Evolutionary conservation across 2,888 invertebrate species (phyloP), one percentile per base, ranked within the genome.

Genomic region (Strigamia crassipes): DNA sequence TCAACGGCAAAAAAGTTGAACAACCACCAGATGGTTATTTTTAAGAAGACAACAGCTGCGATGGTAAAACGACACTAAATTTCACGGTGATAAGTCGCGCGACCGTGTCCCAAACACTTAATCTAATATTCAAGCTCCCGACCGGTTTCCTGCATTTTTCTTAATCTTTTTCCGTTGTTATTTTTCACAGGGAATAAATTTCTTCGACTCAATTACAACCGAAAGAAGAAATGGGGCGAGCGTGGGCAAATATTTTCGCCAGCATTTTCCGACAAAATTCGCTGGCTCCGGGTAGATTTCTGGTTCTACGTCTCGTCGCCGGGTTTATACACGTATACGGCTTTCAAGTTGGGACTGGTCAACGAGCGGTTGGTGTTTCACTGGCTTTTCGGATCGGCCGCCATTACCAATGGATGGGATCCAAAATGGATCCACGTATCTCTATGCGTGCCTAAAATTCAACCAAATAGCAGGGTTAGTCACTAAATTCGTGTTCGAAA

Each of bases 21-120:
- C n/a, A 51, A n/a, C 51, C n/a, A 13, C 61, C 61, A 61, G 61
- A 61, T 61, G 61, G 61, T 61, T 61, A 61, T 61, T 61, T 61
- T 61, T 61, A 61, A 61, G 10, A 61, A n/a, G 23, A 61, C 61
- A 61, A 61, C 61, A 61, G 61, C 61, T 61, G 61, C 23, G 61
- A 61, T 61, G n/a, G 61, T 21, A 61, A 61, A 61, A 15, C 10
- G 61, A 61, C 23, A 61, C 61, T 18, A 18, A 61, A 61, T 15
- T 61, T 61, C 61, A 61, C 61, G 61, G 61, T 61, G n/a, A 61
- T n/a, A 61, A 15, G 61, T 61, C 61, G 23, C 61, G 1, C 10
- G 2, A 61, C 18, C 61, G 4, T 61, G 21, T 15, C 23, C n/a
- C 23, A 18, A 18, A 5, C 15, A 18, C 2, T 61, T 15, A 15